Evolutionary conservation across 2,888 invertebrate species (phyloP), one percentile per base, ranked within the genome.

Genomic region (Mechanitis messenoides): DNA sequence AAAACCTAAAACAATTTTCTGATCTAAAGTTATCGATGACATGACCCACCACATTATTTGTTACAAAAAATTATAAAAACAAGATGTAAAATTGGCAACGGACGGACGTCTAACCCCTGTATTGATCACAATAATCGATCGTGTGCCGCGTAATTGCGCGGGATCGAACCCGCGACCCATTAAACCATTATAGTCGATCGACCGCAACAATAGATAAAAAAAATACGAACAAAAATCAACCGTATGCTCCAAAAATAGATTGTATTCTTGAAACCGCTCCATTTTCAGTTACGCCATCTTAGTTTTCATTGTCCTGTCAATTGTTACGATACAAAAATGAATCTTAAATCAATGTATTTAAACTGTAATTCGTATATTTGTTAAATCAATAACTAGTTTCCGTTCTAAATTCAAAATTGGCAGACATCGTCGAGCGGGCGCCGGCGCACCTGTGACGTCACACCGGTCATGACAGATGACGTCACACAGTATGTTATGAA

Each of bases 121-220:
- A 89, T 90, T 87, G 90, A 90, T 89, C 89, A 88, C 84, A 85
- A 86, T 88, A 88, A 89, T 89, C 88, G 89, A 89, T 89, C 90
- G 90, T 90, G 90, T 90, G 89, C 88, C 89, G 77, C 82, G 87
- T 89, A 89, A 90, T 89, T 87, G 89, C 84, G 81, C 80, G 73
- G 87, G 84, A 83, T 84, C 86, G 83, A 83, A 85, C 84, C 84
- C 78, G 79, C 80, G 80, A 83, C 84, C 88, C 88, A 90, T 90
- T 90, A 90, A 86, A 85, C 87, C 87, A 90, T 90, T 90, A 90
- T 87, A 80, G 75, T 76, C 80, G 82, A 77, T 84, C 82, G 85
- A 84, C 84, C 86, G 83, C 88, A 85, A 89, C 88, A 85, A 87
- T 77, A 74, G 74, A 74, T 70, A 72, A 65, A 64, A 67, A 54